These are phyloP conservation scores for Conus ventricosus DNA, from an alignment of 1,140 invertebrate species.

Conservation along the genomic window DNA sequence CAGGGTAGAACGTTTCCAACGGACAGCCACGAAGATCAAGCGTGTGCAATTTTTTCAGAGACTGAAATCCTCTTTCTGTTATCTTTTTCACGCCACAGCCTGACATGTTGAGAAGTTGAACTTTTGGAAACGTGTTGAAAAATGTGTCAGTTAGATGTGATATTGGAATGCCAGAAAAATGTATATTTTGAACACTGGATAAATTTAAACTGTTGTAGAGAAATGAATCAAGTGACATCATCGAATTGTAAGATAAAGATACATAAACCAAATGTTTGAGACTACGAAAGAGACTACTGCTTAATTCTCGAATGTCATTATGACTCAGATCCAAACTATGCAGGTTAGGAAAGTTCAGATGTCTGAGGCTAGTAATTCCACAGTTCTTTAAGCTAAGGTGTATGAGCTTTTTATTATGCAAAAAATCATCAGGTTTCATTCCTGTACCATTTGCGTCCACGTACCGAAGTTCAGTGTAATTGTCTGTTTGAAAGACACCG, in stretches of 20 bases:
- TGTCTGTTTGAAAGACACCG: neutral
- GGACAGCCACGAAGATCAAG: slow-evolving; percentile 28
- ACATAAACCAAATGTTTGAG: neutral
- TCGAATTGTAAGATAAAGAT: neutral
- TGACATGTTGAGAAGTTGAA: slow-evolving; percentile 11
- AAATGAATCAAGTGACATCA: neutral
- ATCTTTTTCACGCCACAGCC: neutral
- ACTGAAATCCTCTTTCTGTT: neutral
- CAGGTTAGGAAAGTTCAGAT: slow-evolving; percentile 35
- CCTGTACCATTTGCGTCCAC: neutral
- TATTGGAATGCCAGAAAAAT: neutral
- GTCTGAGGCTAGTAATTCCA: neutral
- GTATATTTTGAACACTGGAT: neutral
- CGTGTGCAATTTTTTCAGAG: neutral
- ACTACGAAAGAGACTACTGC: neutral
- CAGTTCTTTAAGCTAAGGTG: slow-evolving; percentile 25
- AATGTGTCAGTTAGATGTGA: neutral
- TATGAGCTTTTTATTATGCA: slow-evolving; percentile 12
- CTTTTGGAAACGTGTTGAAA: neutral
- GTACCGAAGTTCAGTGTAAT: neutral
- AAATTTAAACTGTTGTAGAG: neutral
- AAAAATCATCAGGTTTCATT: neutral
- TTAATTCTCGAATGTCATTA: neutral
- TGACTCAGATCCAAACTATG: slow-evolving; percentile 31
- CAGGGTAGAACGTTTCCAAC: neutral